Conservation (phyloP, 1,140 invertebrate species). For the Antheraea mylitta region DNA sequence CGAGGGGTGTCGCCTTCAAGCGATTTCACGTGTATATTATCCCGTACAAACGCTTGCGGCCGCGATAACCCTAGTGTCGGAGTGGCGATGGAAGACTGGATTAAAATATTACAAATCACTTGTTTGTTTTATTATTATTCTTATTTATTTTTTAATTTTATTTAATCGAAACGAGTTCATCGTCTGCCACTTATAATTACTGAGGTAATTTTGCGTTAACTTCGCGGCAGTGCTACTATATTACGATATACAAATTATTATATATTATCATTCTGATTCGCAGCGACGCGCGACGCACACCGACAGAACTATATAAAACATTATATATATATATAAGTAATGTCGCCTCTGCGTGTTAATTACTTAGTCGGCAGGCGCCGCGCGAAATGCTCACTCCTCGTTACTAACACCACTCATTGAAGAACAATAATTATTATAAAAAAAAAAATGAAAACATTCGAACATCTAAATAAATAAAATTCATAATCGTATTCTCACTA, state of each 20-base stretch:
- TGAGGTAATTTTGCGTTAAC: slow-evolving; percentile 34
- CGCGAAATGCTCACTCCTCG: no score
- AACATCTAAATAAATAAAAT: slow-evolving; percentile 43
- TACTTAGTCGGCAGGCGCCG: no score
- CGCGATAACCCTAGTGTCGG: slow-evolving; percentile 16
- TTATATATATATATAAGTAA: not conserved
- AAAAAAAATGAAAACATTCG: slow-evolving; percentile 18
- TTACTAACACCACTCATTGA: not conserved
- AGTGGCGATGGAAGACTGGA: slow-evolving; percentile 61
- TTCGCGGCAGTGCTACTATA: slow-evolving; percentile 39
- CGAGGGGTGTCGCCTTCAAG: slow-evolving; percentile 12
- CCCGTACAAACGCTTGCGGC: no score
- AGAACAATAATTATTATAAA: not conserved
- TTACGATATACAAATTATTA: not conserved
- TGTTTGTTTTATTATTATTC: slow-evolving; percentile 10
- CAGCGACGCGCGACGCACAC: slow-evolving; percentile 4
- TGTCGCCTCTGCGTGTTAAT: not conserved
- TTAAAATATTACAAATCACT: slow-evolving; percentile 19
- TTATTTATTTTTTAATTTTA: slow-evolving; percentile 10
- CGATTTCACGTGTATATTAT: not conserved
- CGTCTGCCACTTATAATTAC: slow-evolving; percentile 37
- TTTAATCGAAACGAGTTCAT: slow-evolving; percentile 6
- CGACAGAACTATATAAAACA: slow-evolving; percentile 6
- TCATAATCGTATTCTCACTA: slow-evolving; percentile 34
- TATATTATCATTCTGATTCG: not conserved